Evolutionary conservation across 1,140 invertebrate genomes (phyloP), one percentile per base, ranked within the genome.

Genomic region (Euborellia annulipes): DNA sequence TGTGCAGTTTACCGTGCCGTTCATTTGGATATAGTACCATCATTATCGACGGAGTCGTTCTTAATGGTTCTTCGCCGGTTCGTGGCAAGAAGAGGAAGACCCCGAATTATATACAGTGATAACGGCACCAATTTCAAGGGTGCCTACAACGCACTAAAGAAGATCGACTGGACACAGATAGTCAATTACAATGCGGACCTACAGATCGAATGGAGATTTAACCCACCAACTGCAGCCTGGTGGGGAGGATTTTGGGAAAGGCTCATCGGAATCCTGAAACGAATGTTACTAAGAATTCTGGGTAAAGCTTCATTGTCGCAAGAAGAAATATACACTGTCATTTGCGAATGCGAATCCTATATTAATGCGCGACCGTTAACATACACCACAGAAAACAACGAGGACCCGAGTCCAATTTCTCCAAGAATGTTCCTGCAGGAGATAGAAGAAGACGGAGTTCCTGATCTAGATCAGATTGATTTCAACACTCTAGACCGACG

Each of bases 161-260:
- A 43, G 30, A 17, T 62, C 13, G 52, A 64, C 48, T 62, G 58
- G 56, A 38, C 50, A 13, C 17, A 37, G 23, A 50, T 58, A 7
- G 16, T 17, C 6, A 50, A 46, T 36, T 47, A 52, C 14, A 54
- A 46, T 36, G 14, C 47, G 3, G 50, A 41, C 1, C 23, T 49
- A 44, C 36, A 51, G 36, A 66, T 64, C 20, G 36, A 54, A 9
- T 65, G 61, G 59, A 52, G 55, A 14, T 65, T 67, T 50, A 64
- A 62, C 51, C 62, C 62, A 1, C 59, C 64, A 9, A 47, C 53
- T 6, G 56, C 62, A 11, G 39, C 62, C 2, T 64, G 60, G 60
- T 62, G 60, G 60, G 58, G 58, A 36, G 59, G 58, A 39, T 61
- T 49, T 49, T 63, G 59, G 58, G 59, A 64, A 43, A 41, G 64